Conservation (phyloP, 2,888 invertebrate species). For the Patella pellucida region DNA sequence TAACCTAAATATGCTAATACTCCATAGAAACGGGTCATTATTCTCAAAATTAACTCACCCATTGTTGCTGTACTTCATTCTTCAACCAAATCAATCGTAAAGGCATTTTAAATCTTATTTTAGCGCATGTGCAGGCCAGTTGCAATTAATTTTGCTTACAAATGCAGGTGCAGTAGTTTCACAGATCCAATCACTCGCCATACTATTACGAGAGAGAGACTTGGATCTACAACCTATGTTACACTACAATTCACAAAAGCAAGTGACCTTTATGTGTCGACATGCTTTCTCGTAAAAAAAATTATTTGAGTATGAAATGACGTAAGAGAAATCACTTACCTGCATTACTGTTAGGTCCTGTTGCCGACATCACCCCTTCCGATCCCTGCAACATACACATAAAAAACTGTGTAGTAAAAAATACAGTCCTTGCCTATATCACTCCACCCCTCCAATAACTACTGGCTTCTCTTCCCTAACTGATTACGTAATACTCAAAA, state of each 20-base stretch:
- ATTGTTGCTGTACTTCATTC: constrained; percentile 1
- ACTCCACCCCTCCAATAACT: background rate
- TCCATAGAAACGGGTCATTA: background rate
- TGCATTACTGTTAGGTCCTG: background rate
- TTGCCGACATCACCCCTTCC: background rate
- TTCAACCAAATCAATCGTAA: constrained; percentile 7
- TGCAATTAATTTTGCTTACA: constrained; percentile 10
- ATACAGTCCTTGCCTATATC: background rate
- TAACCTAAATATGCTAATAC: no score
- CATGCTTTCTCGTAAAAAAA: background rate
- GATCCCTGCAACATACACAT: background rate
- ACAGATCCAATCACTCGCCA: no score
- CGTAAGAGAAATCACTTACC: constrained; percentile 9
- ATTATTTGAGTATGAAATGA: constrained; percentile 4
- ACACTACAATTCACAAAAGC: background rate
- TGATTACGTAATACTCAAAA: constrained; percentile 12
- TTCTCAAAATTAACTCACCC: constrained; percentile 4
- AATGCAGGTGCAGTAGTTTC: background rate
- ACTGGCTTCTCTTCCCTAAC: background rate
- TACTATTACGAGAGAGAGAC: no score
- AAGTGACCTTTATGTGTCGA: constrained; percentile 7
- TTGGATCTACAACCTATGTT: no score
- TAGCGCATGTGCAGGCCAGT: constrained; percentile 8
- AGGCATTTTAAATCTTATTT: constrained; percentile 11
- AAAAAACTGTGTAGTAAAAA: background rate